These are phyloP conservation scores for Polypterus senegalus DNA, from an alignment of 2,113 vertebrate genomes.

Conservation along the genomic window DNA sequence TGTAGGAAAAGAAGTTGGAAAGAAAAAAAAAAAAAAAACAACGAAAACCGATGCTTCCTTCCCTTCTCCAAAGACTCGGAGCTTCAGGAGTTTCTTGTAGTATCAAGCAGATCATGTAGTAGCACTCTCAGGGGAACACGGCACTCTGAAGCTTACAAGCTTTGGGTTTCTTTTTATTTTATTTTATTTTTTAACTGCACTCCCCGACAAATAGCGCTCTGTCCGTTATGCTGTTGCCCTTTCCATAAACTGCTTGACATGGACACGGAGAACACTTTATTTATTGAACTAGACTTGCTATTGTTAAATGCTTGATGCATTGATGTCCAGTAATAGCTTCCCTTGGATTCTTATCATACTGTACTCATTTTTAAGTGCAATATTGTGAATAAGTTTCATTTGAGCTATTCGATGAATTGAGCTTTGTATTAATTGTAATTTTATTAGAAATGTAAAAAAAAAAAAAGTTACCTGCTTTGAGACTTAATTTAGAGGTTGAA, in stretches of 20 bases:
- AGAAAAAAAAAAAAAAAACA: background rate
- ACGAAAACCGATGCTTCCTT: background rate
- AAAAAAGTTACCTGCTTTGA: conserved; percentile 40
- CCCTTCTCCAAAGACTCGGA: conserved; percentile 35
- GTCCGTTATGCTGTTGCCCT: conserved; percentile 20
- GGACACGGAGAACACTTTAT: conserved; percentile 37
- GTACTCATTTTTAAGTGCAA: conserved; percentile 76
- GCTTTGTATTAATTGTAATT: conserved; percentile 52
- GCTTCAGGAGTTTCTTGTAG: conserved; percentile 11
- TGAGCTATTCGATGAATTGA: conserved; percentile 39
- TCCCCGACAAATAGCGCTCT: conserved; percentile 34
- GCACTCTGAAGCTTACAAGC: conserved; percentile 34
- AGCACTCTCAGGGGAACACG: conserved; percentile 52
- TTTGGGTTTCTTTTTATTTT: conserved; percentile 26
- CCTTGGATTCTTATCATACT: conserved; percentile 47
- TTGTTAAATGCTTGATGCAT: conserved; percentile 55
- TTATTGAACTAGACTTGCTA: conserved; percentile 81
- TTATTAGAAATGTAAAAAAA: conserved; percentile 29
- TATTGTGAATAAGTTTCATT: conserved; percentile 52
- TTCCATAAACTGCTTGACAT: conserved; percentile 30
- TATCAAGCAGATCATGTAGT: conserved; percentile 38
- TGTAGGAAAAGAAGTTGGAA: background rate
- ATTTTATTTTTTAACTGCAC: conserved; percentile 37
- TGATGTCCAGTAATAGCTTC: conserved; percentile 48
- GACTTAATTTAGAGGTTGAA: conserved; percentile 33